Percentiles rank a stretch among this genome's conserved stretches.
Evolutionary conservation across 2,797 vertebrate genomes (phyloP).

Genomic region (Phalanger gymnotis): DNA sequence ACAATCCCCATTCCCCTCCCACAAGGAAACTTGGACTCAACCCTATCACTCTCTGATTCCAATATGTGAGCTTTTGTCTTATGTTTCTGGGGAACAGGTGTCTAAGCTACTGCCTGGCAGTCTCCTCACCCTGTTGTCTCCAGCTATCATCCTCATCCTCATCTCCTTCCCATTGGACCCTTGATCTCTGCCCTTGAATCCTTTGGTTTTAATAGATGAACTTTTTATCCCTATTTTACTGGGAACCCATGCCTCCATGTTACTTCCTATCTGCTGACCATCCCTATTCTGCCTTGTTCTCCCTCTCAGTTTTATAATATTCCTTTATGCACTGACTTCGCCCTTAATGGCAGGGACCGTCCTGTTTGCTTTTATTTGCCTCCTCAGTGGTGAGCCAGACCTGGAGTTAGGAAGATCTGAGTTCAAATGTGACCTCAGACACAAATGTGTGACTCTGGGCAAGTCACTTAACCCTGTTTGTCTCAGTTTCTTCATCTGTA

Average conservation of each 20-base stretch:
- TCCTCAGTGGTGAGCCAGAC: not conserved
- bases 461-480: not conserved
- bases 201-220: not conserved
- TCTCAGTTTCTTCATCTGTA: not conserved
- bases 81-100: not conserved
- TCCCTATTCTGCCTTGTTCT: not conserved
- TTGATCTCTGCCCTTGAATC: not conserved
- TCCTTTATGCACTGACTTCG: not conserved
- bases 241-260: not conserved
- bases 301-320: not conserved
- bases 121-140: not conserved
- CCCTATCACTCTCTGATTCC: not conserved
- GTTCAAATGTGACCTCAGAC: not conserved
- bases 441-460: not conserved
- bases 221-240: not conserved
- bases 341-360: not conserved
- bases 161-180: not conserved
- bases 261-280: not conserved
- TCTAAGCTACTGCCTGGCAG: not conserved
- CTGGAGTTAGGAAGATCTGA: not conserved
- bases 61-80: not conserved
- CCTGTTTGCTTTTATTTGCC: not conserved
- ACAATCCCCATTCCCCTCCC: not conserved
- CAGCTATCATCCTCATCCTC: not conserved
- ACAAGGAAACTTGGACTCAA: not conserved